phyloP scores from a whole-genome alignment of 2,888 invertebrate species.

The Galeruca laticollis region DNA sequence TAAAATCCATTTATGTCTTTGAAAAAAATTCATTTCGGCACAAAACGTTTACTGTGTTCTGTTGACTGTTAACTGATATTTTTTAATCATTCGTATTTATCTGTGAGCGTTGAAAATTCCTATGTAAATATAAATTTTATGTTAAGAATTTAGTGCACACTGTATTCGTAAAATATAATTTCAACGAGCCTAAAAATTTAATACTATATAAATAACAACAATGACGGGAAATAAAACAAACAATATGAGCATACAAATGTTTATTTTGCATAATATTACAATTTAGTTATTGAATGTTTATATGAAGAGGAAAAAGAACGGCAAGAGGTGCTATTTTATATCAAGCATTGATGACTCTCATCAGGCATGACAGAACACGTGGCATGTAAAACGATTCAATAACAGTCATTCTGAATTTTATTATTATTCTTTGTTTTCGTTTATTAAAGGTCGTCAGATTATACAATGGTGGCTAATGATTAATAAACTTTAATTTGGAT shows the following conservation, averaged over 20 bases:
- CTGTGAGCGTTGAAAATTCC: not conserved
- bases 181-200: not conserved
- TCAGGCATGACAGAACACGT: no score
- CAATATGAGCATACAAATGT: not conserved
- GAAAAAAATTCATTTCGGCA: conserved; percentile 9
- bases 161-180: not conserved
- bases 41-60: conserved; percentile 10
- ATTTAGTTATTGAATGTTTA: no score
- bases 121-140: not conserved
- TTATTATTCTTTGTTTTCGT: no score
- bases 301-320: no score
- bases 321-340: no score
- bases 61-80: not conserved
- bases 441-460: no score
- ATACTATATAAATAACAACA: not conserved
- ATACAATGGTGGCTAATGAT: no score
- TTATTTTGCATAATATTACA: no score
- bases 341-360: no score
- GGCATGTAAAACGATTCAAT: no score
- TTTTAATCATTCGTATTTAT: not conserved
- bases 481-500: no score
- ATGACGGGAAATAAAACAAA: conserved; percentile 2
- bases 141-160: not conserved
- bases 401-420: no score
- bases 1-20: conserved; percentile 10